phyloP scores from a whole-genome alignment of 2,888 invertebrate species.

The Amblyjoppa proteus region DNA sequence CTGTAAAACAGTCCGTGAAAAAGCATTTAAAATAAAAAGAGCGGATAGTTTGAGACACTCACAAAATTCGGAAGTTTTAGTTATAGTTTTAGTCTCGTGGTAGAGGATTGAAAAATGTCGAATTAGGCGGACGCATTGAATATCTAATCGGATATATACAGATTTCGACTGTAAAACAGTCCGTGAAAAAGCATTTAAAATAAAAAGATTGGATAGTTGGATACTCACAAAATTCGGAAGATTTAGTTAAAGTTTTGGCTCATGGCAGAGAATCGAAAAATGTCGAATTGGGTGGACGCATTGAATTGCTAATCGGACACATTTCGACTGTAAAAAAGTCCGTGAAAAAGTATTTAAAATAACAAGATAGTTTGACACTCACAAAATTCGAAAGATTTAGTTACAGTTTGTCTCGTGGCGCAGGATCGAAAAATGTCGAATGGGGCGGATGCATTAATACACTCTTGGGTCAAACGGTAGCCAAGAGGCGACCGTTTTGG shows the following conservation, averaged over 20 bases:
- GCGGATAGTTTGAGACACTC: neutral
- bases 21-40: neutral
- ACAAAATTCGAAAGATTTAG: too few relatives aligned
- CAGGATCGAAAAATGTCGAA: constrained; percentile 34
- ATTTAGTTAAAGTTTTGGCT: neutral
- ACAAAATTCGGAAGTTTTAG: neutral
- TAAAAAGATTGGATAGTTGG: neutral
- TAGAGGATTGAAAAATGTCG: too few relatives aligned
- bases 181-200: neutral
- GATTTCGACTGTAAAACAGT: constrained; percentile 7
- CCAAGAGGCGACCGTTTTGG: constrained; percentile 13
- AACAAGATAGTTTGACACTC: too few relatives aligned
- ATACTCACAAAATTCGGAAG: neutral
- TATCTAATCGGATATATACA: constrained; percentile 60
- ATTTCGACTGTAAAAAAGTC: constrained; percentile 11
- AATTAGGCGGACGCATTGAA: constrained; percentile 53
- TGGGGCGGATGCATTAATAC: constrained; percentile 74
- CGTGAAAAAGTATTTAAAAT: neutral
- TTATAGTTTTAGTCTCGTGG: neutral
- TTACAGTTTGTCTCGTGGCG: neutral
- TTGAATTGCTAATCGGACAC: constrained; percentile 65
- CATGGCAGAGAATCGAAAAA: neutral
- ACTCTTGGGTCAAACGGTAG: constrained; percentile 72
- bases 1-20: neutral
- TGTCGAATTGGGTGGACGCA: constrained; percentile 23